A percentile compares a stretch with the other conserved stretches of the same genome.
Conservation (phyloP, 2,888 invertebrate genomes). For the Cataglyphis albicans region DNA sequence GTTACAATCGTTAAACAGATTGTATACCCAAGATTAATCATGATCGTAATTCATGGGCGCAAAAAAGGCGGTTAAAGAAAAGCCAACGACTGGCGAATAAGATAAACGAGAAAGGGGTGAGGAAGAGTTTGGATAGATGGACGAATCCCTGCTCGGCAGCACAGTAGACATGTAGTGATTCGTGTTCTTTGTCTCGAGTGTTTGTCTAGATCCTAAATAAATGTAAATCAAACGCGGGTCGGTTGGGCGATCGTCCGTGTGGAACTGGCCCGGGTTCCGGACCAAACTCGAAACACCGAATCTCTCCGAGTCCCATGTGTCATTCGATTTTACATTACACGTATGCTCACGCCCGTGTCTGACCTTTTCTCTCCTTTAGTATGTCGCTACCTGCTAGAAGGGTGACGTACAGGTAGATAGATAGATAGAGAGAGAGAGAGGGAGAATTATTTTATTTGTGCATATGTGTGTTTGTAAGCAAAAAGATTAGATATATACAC, state of each 20-base stretch:
- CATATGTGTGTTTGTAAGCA: not conserved
- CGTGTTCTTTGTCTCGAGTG: conserved; percentile 75
- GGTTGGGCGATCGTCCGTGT: conserved; percentile 70
- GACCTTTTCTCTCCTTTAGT: conserved; percentile 47
- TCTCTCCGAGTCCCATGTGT: conserved; percentile 75
- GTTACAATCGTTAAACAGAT: conserved; percentile 1
- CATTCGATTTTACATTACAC: conserved; percentile 77
- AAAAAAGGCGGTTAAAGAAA: not conserved
- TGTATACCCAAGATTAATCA: conserved; percentile 57
- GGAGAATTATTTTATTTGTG: not conserved
- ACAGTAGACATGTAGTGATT: conserved; percentile 77
- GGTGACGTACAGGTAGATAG: not conserved
- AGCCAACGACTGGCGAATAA: not conserved
- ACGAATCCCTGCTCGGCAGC: conserved; percentile 64
- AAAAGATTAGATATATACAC: not conserved
- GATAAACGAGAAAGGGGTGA: conserved; percentile 47
- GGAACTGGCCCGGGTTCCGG: conserved; percentile 60
- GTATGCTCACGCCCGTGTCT: conserved; percentile 41
- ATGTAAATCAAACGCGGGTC: conserved; percentile 77
- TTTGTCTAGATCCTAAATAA: conserved; percentile 80
- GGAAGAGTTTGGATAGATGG: conserved; percentile 66
- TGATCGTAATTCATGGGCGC: conserved; percentile 32
- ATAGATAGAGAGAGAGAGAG: not conserved
- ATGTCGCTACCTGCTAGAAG: conserved; percentile 59
- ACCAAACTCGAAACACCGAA: conserved; percentile 61